These are phyloP conservation scores for Oegoconia quadripuncta DNA, from an alignment of 2,888 invertebrate genomes.

Conservation along the genomic window DNA sequence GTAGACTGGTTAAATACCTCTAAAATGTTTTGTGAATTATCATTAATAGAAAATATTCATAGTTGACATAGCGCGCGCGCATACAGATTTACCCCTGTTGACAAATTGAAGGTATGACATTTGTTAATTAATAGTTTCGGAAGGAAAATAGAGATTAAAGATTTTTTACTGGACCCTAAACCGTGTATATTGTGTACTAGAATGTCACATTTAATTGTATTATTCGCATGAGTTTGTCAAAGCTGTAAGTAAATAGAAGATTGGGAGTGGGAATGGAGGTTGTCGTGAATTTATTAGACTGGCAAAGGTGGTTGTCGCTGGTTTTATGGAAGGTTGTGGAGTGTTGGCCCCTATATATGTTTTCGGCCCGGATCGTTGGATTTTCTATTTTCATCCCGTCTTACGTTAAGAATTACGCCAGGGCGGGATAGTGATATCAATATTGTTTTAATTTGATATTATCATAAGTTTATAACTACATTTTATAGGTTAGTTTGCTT, in stretches of 20 bases:
- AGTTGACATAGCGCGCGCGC: slow-evolving; percentile 57
- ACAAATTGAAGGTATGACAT: slow-evolving; percentile 45
- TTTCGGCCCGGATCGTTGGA: slow-evolving; percentile 74
- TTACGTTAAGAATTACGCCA: slow-evolving; percentile 27
- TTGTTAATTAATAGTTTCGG: slow-evolving; percentile 43
- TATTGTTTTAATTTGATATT: slow-evolving; percentile 70
- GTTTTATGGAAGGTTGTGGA: slow-evolving; percentile 46
- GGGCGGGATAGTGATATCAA: slow-evolving; percentile 62
- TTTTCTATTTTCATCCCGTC: slow-evolving; percentile 51
- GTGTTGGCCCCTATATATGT: slow-evolving; percentile 76
- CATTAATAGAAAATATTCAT: slow-evolving; percentile 51
- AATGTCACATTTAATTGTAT: slow-evolving; percentile 13
- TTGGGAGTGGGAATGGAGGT: slow-evolving; percentile 30
- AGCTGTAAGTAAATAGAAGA: slow-evolving; percentile 45
- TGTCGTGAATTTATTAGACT: slow-evolving; percentile 34
- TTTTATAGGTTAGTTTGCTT: slow-evolving; percentile 65
- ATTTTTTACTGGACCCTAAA: slow-evolving; percentile 58
- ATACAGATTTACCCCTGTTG: slow-evolving; percentile 56
- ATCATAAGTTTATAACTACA: slow-evolving; percentile 61
- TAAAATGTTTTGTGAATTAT: slow-evolving; percentile 58
- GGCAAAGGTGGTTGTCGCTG: slow-evolving; percentile 40
- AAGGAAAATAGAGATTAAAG: slow-evolving; percentile 39
- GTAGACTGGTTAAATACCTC: slow-evolving; percentile 76
- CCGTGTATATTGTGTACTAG: slow-evolving; percentile 7
- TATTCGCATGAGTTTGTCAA: slow-evolving; percentile 31